Conservation (phyloP, 2,888 invertebrate genomes). For the Icerya purchasi region DNA sequence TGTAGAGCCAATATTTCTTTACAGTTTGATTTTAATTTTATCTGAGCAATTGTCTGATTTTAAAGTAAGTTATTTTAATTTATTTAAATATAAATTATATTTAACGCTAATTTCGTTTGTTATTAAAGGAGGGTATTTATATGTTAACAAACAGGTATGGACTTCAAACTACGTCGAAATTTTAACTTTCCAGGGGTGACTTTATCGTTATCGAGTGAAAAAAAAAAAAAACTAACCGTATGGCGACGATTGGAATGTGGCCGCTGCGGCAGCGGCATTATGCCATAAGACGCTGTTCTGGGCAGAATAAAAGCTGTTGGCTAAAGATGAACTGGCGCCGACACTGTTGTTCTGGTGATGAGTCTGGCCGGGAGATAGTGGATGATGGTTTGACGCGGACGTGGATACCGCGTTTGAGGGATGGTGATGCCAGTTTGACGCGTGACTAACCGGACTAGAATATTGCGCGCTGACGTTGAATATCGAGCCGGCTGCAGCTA, state of each 20-base stretch:
- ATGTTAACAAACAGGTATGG: no score
- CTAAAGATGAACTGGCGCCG: neutral
- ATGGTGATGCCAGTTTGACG: neutral
- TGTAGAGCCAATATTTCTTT: no score
- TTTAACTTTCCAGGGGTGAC: no score
- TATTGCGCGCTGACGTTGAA: neutral
- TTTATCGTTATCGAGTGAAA: no score
- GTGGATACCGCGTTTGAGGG: neutral
- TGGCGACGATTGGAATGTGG: conserved; percentile 58
- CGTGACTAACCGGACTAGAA: neutral
- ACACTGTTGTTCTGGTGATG: neutral
- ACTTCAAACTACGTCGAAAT: no score
- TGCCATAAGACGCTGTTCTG: conserved; percentile 36
- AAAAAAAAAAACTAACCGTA: conserved; percentile 43
- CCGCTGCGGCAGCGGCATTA: no score
- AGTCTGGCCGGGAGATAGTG: neutral
- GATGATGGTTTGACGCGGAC: neutral
- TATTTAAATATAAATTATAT: no score
- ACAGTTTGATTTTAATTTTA: no score
- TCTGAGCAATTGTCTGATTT: no score
- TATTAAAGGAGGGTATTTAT: no score
- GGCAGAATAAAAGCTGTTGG: conserved; percentile 45
- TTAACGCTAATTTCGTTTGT: no score
- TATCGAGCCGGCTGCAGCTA: neutral
- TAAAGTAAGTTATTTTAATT: no score